phyloP scores from a whole-genome alignment of 2,888 invertebrate genomes.

The Sinohyriopsis cumingii region DNA sequence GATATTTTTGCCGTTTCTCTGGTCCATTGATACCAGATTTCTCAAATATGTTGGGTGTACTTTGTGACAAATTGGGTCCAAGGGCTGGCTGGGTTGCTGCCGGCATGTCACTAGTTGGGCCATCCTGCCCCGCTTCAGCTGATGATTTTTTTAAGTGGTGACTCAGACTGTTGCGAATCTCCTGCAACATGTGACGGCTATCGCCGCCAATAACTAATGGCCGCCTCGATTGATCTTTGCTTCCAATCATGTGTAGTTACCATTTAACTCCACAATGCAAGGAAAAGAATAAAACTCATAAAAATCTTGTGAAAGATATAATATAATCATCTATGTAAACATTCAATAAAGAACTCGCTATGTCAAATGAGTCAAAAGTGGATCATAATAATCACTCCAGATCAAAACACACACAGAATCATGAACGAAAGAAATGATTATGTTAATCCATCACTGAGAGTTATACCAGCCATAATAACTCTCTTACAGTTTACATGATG shows the following conservation, averaged over 20 bases:
- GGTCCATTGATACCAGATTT: constrained; percentile 30
- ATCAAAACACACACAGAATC: too few species aligned
- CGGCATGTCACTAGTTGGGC: constrained; percentile 6
- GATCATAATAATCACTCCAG: too few species aligned
- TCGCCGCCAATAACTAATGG: constrained; percentile 57
- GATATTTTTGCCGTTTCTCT: constrained; percentile 76
- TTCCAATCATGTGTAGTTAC: constrained; percentile 37
- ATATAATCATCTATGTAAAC: neutral
- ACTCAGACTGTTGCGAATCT: constrained; percentile 59
- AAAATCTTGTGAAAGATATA: too few species aligned
- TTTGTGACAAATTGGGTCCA: constrained; percentile 40
- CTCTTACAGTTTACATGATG: too few species aligned
- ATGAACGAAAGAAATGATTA: too few species aligned
- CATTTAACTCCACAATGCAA: constrained; percentile 4
- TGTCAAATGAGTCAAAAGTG: too few species aligned
- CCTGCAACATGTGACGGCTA: constrained; percentile 63
- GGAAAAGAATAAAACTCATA: neutral
- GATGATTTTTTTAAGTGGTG: constrained; percentile 46
- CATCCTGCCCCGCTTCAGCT: constrained; percentile 18
- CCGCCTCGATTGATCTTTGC: constrained; percentile 34
- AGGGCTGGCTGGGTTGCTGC: constrained; percentile 12
- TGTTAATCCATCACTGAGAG: neutral
- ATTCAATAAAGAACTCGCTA: too few species aligned
- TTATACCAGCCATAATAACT: neutral
- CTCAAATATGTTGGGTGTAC: constrained; percentile 43